Conservation (phyloP, 2,888 invertebrate species). For the Ochropacha duplaris region DNA sequence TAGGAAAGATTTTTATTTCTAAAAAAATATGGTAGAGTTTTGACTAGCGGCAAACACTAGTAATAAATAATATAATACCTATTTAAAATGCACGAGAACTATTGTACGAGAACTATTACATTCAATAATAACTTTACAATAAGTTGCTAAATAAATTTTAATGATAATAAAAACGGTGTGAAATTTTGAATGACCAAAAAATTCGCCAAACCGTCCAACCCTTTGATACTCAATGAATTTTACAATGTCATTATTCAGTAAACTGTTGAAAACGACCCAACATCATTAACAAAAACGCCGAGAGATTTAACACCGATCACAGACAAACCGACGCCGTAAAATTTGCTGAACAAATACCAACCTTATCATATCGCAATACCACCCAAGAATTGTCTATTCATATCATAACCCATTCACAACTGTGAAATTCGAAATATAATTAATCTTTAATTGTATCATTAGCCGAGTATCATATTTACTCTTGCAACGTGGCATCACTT, state of each 20-base stretch:
- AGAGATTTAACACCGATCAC: slow-evolving; percentile 35
- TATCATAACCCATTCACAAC: slow-evolving; percentile 51
- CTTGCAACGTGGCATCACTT: slow-evolving; percentile 64
- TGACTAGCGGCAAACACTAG: too few species aligned
- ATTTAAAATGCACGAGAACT: not conserved
- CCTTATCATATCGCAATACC: slow-evolving; percentile 16
- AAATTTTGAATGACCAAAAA: slow-evolving; percentile 53
- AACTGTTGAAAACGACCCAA: slow-evolving; percentile 41
- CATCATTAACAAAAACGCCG: slow-evolving; percentile 27
- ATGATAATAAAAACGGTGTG: slow-evolving; percentile 48
- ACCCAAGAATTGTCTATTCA: slow-evolving; percentile 15
- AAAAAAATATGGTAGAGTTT: too few species aligned
- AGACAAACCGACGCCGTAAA: slow-evolving; percentile 60
- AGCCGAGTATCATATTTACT: slow-evolving; percentile 71
- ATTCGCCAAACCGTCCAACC: slow-evolving; percentile 25
- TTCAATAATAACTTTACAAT: slow-evolving; percentile 27
- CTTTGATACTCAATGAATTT: slow-evolving; percentile 48
- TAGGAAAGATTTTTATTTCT: too few species aligned
- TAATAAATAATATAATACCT: not conserved
- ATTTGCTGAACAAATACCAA: slow-evolving; percentile 24
- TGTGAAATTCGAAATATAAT: slow-evolving; percentile 67
- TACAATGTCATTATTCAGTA: slow-evolving; percentile 47
- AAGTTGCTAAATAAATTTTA: slow-evolving; percentile 43
- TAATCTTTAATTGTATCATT: slow-evolving; percentile 81
- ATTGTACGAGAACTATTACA: not conserved